Evolutionary conservation across 2,888 invertebrate genomes (phyloP).

Genomic region (Pachliopta kotzebuea): DNA sequence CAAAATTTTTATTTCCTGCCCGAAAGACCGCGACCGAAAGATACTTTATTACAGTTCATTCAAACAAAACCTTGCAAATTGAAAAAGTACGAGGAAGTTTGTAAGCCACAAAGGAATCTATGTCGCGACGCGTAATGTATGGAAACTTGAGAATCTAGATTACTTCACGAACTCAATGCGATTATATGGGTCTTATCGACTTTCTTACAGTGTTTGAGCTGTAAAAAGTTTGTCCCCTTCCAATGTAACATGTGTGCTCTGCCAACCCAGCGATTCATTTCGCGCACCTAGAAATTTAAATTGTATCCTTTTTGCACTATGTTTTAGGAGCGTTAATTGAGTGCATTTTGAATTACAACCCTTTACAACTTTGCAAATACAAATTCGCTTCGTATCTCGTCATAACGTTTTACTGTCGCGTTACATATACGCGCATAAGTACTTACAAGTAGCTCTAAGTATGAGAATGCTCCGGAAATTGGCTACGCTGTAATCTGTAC

Average conservation of each 20-base stretch:
- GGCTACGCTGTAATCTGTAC: conserved; percentile 57
- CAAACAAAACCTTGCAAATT: conserved; percentile 29
- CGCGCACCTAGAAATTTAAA: conserved; percentile 19
- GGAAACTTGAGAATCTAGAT: conserved; percentile 37
- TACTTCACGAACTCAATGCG: conserved; percentile 54
- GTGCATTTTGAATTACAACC: conserved; percentile 23
- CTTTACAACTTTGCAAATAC: conserved; percentile 41
- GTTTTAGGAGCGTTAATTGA: conserved; percentile 36
- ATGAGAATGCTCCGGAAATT: conserved; percentile 60
- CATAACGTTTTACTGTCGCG: conserved; percentile 71
- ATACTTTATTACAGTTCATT: conserved; percentile 27
- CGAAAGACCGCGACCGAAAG: conserved; percentile 4
- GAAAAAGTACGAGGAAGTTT: conserved; percentile 30
- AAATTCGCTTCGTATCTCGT: conserved; percentile 67
- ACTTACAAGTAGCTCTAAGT: conserved; percentile 46
- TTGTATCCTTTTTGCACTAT: conserved; percentile 30
- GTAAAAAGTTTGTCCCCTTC: conserved; percentile 68
- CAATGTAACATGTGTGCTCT: conserved; percentile 58
- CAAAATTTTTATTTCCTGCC: not conserved
- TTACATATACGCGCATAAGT: conserved; percentile 42
- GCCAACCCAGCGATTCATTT: conserved; percentile 39
- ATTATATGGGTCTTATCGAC: conserved; percentile 66
- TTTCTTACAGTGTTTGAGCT: conserved; percentile 66
- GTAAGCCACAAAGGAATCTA: conserved; percentile 30
- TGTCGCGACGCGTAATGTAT: conserved; percentile 31